Percentiles rank a stretch among this genome's conserved stretches.
Conservation (phyloP, 2,797 vertebrate genomes). For the Xenopus petersii region DNA sequence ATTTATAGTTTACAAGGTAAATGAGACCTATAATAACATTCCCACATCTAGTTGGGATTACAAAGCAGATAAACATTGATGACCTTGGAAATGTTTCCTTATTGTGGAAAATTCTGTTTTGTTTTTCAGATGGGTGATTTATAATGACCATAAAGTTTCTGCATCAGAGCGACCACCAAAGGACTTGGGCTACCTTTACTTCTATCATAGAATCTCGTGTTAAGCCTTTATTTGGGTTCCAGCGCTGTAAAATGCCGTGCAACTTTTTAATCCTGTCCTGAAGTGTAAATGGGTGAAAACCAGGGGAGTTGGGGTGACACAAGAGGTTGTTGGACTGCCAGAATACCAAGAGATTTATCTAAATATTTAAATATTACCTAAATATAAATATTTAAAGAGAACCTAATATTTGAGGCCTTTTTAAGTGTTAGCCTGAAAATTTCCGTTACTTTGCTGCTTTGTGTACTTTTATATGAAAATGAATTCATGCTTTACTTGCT, state of each 20-base stretch:
- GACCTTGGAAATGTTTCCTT: too few relatives aligned
- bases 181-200: slow-evolving; percentile 97
- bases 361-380: slow-evolving; percentile 62
- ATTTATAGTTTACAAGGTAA: too few relatives aligned
- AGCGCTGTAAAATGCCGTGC: slow-evolving; percentile 68
- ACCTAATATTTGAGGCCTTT: slow-evolving; percentile 53
- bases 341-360: slow-evolving; percentile 54
- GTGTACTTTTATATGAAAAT: slow-evolving; percentile 61
- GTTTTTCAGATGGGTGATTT: slow-evolving; percentile 90
- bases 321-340: slow-evolving; percentile 52
- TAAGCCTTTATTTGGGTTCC: slow-evolving; percentile 65
- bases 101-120: slow-evolving; percentile 36
- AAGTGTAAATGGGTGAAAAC: slow-evolving; percentile 54
- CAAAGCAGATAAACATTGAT: too few relatives aligned
- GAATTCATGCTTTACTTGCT: neutral
- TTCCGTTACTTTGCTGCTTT: slow-evolving; percentile 57
- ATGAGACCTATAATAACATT: too few relatives aligned
- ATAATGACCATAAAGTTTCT: slow-evolving; percentile 96
- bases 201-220: slow-evolving; percentile 90
- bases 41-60: too few relatives aligned
- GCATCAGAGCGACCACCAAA: slow-evolving; percentile 95
- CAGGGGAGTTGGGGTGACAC: slow-evolving; percentile 5
- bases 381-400: too few relatives aligned
- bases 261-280: slow-evolving; percentile 65
- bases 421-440: slow-evolving; percentile 61